phyloP scores from a whole-genome alignment of 2,797 vertebrate genomes.

The Spheniscus humboldti region DNA sequence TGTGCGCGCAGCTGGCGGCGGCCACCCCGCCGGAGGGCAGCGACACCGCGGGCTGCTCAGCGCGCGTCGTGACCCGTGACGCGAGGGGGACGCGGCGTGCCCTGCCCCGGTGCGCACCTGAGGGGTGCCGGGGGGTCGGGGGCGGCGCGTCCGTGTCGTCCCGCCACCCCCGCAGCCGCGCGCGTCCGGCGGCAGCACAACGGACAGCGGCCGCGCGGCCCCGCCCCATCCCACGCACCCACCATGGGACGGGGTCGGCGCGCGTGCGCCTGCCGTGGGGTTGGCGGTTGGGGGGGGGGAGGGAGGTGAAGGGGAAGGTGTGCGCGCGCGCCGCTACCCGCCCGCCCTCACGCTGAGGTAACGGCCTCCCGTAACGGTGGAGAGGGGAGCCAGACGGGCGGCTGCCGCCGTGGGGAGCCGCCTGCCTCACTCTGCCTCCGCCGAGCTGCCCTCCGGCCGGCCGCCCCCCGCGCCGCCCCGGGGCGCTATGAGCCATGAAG shows the following conservation, averaged over 20 bases:
- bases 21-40: not conserved
- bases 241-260: not conserved
- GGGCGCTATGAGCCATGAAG: constrained; percentile 80
- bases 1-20: not conserved
- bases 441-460: not conserved
- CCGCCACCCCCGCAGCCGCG: not conserved
- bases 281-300: not conserved
- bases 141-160: not conserved
- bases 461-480: not conserved
- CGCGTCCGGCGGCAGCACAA: not conserved
- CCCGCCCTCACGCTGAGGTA: not conserved
- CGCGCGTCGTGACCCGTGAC: not conserved
- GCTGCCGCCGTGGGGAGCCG: not conserved
- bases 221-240: not conserved
- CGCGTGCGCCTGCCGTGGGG: not conserved
- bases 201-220: not conserved
- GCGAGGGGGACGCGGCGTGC: not conserved
- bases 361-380: not conserved
- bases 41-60: not conserved
- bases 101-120: not conserved
- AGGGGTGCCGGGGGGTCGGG: too few relatives aligned
- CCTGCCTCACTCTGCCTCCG: not conserved
- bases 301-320: not conserved
- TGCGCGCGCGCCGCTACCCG: not conserved
- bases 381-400: not conserved